A percentile compares a stretch with the other conserved stretches of the same genome.
Conservation (phyloP, 2,797 vertebrate species). For the Gallirallus australis region DNA sequence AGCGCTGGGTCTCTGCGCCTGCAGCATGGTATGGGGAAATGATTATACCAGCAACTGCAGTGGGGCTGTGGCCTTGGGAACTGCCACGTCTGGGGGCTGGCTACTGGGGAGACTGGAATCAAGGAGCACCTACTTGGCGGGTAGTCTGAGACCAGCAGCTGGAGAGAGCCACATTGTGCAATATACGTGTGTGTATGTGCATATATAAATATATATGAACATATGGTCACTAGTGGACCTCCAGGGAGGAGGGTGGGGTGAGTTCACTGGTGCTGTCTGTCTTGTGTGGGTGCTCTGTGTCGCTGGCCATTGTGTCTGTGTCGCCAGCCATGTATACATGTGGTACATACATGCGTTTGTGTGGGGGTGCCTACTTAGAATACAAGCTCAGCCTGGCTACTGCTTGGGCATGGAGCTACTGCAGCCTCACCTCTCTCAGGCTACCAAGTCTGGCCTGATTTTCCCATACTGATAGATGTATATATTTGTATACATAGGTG, state of each 20-base stretch:
- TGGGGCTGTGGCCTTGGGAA: too few relatives aligned
- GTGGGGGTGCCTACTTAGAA: neutral
- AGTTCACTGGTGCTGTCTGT: neutral
- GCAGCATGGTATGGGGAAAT: too few relatives aligned
- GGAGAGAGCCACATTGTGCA: neutral
- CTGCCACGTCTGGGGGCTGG: too few relatives aligned
- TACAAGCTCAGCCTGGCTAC: neutral
- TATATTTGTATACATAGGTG: neutral
- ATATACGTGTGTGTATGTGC: neutral
- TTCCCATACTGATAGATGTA: neutral
- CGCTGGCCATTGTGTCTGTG: neutral
- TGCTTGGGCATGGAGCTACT: neutral
- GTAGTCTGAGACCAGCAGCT: neutral
- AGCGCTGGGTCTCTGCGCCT: too few relatives aligned
- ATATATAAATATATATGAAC: too few relatives aligned
- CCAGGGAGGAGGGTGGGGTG: neutral
- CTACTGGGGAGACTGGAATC: neutral
- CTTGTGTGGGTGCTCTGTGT: neutral
- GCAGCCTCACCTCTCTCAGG: neutral
- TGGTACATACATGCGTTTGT: neutral
- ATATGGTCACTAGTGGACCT: neutral
- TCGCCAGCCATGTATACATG: fast-evolving
- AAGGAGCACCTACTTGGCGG: neutral
- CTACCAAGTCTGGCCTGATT: neutral
- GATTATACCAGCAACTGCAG: too few relatives aligned